A percentile compares a stretch with the other conserved stretches of the same genome.
phyloP scores from a whole-genome alignment of 2,113 vertebrate genomes.

The Megaleporinus macrocephalus region DNA sequence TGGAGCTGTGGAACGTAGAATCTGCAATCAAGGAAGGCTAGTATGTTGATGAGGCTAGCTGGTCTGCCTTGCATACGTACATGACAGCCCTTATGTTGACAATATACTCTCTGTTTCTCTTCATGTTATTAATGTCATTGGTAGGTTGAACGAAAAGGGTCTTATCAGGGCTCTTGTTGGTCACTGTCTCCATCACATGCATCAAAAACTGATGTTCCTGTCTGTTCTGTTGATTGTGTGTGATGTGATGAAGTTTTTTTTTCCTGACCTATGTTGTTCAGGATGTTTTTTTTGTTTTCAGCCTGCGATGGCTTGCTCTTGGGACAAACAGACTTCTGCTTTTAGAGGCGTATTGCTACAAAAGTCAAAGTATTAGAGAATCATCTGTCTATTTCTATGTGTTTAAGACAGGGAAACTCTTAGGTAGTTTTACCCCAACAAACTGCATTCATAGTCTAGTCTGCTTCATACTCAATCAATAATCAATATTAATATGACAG shows the following conservation, averaged over 20 bases:
- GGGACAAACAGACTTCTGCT: constrained; percentile 52
- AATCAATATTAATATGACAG: constrained; percentile 19
- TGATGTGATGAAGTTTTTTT: constrained; percentile 30
- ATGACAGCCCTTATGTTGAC: not conserved
- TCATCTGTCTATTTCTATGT: constrained; percentile 63
- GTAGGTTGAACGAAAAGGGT: not conserved
- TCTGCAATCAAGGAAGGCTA: no score
- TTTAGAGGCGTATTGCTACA: constrained; percentile 76
- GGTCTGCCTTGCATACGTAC: not conserved
- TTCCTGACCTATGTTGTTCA: not conserved
- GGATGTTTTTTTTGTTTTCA: not conserved
- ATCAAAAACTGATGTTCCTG: not conserved
- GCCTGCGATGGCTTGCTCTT: constrained; percentile 2
- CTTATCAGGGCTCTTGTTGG: not conserved
- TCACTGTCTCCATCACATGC: constrained; percentile 2
- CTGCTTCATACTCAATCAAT: constrained; percentile 27
- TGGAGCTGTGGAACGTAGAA: no score
- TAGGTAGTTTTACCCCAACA: constrained; percentile 74
- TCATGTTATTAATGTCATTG: not conserved
- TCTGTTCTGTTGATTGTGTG: not conserved
- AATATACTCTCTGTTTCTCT: not conserved
- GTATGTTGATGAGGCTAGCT: not conserved
- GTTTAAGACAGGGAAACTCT: constrained; percentile 74
- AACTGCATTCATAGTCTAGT: constrained; percentile 3
- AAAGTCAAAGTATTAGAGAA: constrained; percentile 75